Conservation (phyloP, 2,888 invertebrate genomes). For the Stomorhina lunata region DNA sequence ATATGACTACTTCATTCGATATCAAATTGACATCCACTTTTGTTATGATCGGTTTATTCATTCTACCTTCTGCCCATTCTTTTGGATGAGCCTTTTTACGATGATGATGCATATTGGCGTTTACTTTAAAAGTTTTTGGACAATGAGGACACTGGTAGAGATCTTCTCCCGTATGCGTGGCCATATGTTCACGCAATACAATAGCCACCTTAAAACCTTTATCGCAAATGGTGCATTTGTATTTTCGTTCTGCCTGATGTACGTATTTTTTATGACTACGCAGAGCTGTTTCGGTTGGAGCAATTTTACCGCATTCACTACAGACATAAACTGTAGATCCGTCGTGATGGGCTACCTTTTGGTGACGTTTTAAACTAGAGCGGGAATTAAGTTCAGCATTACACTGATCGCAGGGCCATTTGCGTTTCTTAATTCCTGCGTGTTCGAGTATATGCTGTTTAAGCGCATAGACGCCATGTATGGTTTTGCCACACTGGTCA, state of each 20-base stretch:
- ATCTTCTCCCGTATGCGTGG: slow-evolving; percentile 70
- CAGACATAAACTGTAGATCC: slow-evolving; percentile 63
- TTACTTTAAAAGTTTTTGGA: slow-evolving; percentile 70
- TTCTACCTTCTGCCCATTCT: slow-evolving; percentile 68
- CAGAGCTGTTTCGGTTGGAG: slow-evolving; percentile 65
- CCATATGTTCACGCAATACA: slow-evolving; percentile 69
- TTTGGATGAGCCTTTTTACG: slow-evolving; percentile 70
- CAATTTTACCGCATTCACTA: slow-evolving; percentile 68
- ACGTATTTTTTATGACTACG: slow-evolving; percentile 68
- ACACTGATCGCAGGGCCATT: slow-evolving; percentile 67
- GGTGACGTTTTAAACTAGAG: slow-evolving; percentile 67
- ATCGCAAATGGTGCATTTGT: slow-evolving; percentile 68
- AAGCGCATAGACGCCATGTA: slow-evolving; percentile 55
- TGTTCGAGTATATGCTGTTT: slow-evolving; percentile 62
- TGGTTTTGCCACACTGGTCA: slow-evolving; percentile 64
- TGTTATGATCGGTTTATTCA: slow-evolving; percentile 40
- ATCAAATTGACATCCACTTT: slow-evolving; percentile 55
- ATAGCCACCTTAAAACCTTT: slow-evolving; percentile 68
- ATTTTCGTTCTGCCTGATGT: slow-evolving; percentile 67
- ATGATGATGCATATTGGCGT: slow-evolving; percentile 72
- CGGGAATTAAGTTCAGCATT: slow-evolving; percentile 65
- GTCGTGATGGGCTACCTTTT: slow-evolving; percentile 66
- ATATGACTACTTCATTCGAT: slow-evolving; percentile 53
- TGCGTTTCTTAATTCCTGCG: slow-evolving; percentile 56
- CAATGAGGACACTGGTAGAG: slow-evolving; percentile 71